A percentile compares a stretch with the other conserved stretches of the same genome.
Evolutionary conservation across 2,797 vertebrate genomes (phyloP).

Genomic region (Mormyrus hasselquistii): DNA sequence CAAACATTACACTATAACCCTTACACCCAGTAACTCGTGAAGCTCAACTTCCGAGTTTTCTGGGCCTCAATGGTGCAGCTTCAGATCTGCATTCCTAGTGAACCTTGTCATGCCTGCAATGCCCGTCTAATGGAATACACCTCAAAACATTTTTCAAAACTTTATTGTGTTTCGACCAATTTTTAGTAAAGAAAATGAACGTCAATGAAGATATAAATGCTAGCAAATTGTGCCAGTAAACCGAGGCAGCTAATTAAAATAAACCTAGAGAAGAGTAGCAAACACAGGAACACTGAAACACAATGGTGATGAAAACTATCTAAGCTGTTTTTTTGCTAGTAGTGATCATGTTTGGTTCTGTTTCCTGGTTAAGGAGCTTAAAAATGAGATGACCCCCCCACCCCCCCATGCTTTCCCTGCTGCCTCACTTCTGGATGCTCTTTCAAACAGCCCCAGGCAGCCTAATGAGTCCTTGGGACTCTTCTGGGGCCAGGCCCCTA

Average conservation of each 20-base stretch:
- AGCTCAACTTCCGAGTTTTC: not conserved
- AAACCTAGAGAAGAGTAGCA: not conserved
- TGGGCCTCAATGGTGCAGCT: not conserved
- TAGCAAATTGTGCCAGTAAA: not conserved
- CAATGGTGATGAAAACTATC: not conserved
- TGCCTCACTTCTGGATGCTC: conserved; percentile 64
- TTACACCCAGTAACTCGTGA: not conserved
- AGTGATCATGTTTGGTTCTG: not conserved
- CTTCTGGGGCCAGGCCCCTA: conserved; percentile 50
- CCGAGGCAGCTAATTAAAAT: too few relatives aligned
- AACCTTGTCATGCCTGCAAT: not conserved
- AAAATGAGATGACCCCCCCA: conserved; percentile 37
- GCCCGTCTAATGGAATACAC: not conserved
- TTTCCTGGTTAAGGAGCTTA: conserved; percentile 41
- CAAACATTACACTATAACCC: not conserved
- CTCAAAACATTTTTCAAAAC: not conserved
- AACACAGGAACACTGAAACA: not conserved
- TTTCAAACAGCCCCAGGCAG: conserved; percentile 72
- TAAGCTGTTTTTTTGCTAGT: not conserved
- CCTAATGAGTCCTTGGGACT: conserved; percentile 57
- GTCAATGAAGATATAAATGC: not conserved
- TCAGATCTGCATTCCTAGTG: not conserved
- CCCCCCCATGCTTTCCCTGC: conserved; percentile 59
- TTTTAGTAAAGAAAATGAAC: not conserved
- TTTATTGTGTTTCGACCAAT: not conserved